phyloP scores from a whole-genome alignment of 2,888 invertebrate species.

The Cheilosia soror region DNA sequence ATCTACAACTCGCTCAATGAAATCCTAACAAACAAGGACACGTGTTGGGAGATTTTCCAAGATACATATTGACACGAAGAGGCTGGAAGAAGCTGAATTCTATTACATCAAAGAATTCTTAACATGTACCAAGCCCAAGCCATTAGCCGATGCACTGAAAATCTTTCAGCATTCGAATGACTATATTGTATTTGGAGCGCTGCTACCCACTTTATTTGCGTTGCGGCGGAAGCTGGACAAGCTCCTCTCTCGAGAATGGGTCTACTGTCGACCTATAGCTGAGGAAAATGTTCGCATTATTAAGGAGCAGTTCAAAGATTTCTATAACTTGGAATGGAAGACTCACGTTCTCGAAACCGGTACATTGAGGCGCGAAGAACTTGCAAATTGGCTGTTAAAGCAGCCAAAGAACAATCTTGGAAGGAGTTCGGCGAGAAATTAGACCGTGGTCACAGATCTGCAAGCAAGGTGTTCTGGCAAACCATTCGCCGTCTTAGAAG shows the following conservation, averaged over 20 bases:
- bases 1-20: constrained; percentile 31
- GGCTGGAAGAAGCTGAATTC: constrained; percentile 19
- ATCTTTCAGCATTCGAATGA: constrained; percentile 8
- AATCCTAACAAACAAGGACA: constrained; percentile 28
- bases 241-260: constrained; percentile 15
- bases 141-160: constrained; percentile 36
- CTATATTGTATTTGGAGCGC: constrained; percentile 29
- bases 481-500: no score
- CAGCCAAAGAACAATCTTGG: no score
- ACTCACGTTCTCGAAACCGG: constrained; percentile 54
- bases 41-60: constrained; percentile 29
- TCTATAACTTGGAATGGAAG: constrained; percentile 19
- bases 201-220: constrained; percentile 37
- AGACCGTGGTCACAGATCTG: no score
- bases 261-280: constrained; percentile 12
- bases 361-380: no score
- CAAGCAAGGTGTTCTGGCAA: no score
- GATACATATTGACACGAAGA: constrained; percentile 24
- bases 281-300: neutral
- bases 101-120: constrained; percentile 46
- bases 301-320: constrained; percentile 22
- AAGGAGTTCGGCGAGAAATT: no score
- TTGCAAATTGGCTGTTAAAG: constrained; percentile 61
- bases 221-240: constrained; percentile 28
- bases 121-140: constrained; percentile 35